Conservation (phyloP, 2,797 vertebrate species). For the Oryzias dopingdopingensis region DNA sequence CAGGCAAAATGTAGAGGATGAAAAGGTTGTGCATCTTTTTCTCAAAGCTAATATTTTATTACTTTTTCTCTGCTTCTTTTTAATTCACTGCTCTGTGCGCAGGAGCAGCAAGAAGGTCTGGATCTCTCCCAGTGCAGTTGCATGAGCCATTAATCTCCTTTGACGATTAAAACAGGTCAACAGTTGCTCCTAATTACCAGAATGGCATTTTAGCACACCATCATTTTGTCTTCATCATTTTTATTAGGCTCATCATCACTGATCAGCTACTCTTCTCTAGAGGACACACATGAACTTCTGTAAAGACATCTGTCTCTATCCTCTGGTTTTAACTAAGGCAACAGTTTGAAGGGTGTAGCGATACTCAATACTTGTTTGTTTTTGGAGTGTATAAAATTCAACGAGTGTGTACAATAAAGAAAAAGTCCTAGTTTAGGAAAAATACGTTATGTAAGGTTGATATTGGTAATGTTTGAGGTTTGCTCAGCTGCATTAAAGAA, state of each 20-base stretch:
- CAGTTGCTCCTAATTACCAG: conserved; percentile 29
- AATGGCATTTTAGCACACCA: conserved; percentile 23
- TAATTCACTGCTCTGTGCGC: too few relatives aligned
- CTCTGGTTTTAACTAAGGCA: conserved; percentile 1
- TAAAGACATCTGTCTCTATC: conserved; percentile 3
- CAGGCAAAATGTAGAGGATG: conserved; percentile 11
- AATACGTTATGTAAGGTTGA: too few relatives aligned
- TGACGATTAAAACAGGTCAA: conserved; percentile 26
- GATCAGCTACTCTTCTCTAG: conserved; percentile 13
- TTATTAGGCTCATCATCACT: conserved; percentile 20
- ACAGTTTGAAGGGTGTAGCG: not conserved
- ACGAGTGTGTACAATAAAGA: too few relatives aligned
- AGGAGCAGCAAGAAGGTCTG: not conserved
- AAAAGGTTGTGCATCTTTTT: too few relatives aligned
- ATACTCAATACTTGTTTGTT: too few relatives aligned
- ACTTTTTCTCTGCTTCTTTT: too few relatives aligned
- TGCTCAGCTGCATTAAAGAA: too few relatives aligned
- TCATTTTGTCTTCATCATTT: conserved; percentile 22
- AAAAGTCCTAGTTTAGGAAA: too few relatives aligned
- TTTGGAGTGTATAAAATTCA: too few relatives aligned
- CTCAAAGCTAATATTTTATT: too few relatives aligned
- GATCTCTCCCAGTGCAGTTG: conserved; percentile 3
- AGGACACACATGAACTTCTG: not conserved
- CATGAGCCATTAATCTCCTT: conserved; percentile 18
- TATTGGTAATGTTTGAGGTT: too few relatives aligned